Base-by-base conservation (phyloP, 2,113 vertebrate species). In the Acanthisitta chloris region DNA sequence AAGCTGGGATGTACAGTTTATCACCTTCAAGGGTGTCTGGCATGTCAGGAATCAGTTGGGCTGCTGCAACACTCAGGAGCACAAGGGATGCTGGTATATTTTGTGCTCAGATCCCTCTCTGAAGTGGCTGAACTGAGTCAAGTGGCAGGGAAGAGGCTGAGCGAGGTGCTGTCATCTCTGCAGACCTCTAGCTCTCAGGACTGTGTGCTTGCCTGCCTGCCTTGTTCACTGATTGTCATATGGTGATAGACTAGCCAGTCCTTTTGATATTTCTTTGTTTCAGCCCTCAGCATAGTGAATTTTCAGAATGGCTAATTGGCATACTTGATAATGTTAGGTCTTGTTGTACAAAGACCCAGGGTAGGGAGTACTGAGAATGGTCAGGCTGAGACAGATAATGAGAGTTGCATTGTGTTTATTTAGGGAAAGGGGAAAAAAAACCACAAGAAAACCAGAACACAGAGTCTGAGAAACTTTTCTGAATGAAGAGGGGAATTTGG, bases 21-120 rank as follows among this genome's bases (percentile, higher is more conserved):
- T 81, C 28, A 8, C 24, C 36, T 86, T 33, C 0, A 5, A 70
- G 66, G 15, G 8, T 34, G 54, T 54, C 73, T 81, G 83, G 70
- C 43, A 20, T 70, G 69, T 69, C 29, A 28, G 66, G 78, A 62
- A 14, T 69, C 71, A 61, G 34, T 15, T 12, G 40, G 42, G 52
- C 61, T 91, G 24, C 55, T 64, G 61, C 36, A 31, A 51, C 59
- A 51, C 20, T 64, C 13, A 3, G 54, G 21, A 82, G 70, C 62
- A 4, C 6, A 9, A 14, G 28, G 61, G n/a, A 3, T 1, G 0
- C 38, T 17, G 33, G 3, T 43, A 0, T 52, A 10, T 78, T 69
- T 62, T 34, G 4, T 61, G 34, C 72, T 72, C 28, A 52, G 1
- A 36, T 66, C 73, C 29, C n/a, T 42, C 17, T 40, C 62, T 54